Evolutionary conservation across 1,140 invertebrate genomes (phyloP).

Genomic region (Stegodyphus dumicola): DNA sequence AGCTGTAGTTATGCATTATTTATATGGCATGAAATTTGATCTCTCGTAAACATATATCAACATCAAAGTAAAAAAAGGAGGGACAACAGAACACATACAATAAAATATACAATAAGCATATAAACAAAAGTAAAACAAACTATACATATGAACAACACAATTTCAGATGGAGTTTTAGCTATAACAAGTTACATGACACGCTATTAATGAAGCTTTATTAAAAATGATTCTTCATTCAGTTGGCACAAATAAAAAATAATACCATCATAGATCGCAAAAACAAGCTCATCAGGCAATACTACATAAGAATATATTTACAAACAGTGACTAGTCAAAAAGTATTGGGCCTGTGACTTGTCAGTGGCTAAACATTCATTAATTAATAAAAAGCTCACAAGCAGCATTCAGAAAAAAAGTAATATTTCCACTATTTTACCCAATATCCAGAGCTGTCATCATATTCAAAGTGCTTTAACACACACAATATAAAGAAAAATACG

Average conservation of each 20-base stretch:
- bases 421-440: background rate
- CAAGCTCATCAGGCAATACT: constrained; percentile 60
- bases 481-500: background rate
- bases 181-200: constrained; percentile 6
- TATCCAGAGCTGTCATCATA: background rate
- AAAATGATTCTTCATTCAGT: constrained; percentile 4
- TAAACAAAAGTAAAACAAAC: constrained; percentile 35
- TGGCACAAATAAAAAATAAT: constrained; percentile 61
- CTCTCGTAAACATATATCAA: constrained; percentile 24
- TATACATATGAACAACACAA: constrained; percentile 44
- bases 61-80: constrained; percentile 13
- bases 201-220: constrained; percentile 11
- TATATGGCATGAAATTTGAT: constrained; percentile 28
- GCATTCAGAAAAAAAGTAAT: background rate
- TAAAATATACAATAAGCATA: constrained; percentile 29
- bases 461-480: background rate
- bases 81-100: constrained; percentile 8
- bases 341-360: constrained; percentile 56
- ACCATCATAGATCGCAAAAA: constrained; percentile 38
- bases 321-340: constrained; percentile 60
- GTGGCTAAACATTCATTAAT: constrained; percentile 31
- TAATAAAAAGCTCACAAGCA: constrained; percentile 46
- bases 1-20: background rate
- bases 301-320: constrained; percentile 60
- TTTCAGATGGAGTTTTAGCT: background rate